A percentile compares a stretch with the other conserved stretches of the same genome.
Conservation (phyloP, 2,113 vertebrate species). For the Edolisoma coerulescens region DNA sequence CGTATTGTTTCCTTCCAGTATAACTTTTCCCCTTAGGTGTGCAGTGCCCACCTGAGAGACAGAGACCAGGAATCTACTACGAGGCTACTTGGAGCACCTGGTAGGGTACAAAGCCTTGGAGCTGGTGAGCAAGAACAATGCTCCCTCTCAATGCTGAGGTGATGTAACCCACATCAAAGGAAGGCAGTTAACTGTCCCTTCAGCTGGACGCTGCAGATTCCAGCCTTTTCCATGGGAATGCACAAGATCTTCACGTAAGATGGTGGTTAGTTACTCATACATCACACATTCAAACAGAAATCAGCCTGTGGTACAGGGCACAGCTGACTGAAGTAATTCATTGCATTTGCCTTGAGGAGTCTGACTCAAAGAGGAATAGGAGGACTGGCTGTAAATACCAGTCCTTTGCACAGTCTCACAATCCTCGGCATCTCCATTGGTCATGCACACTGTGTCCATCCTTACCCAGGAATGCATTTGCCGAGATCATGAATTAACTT, state of each 20-base stretch:
- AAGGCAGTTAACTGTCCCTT: not conserved
- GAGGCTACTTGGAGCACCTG: not conserved
- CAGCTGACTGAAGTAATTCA: not conserved
- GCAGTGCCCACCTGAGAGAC: not conserved
- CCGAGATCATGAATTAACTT: not conserved
- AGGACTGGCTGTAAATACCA: not conserved
- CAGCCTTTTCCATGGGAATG: not conserved
- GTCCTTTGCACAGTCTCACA: fast-evolving
- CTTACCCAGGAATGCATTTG: not conserved
- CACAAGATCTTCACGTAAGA: not conserved
- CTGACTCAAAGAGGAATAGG: not conserved
- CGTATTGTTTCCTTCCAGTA: not conserved
- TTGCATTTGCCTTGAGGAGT: not conserved
- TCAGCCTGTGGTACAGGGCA: not conserved
- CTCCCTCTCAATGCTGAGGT: not conserved
- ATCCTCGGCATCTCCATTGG: not conserved
- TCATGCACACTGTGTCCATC: not conserved
- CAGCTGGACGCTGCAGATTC: not conserved
- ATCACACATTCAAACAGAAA: not conserved
- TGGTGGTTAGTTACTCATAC: not conserved
- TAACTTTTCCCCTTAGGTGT: not conserved
- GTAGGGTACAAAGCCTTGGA: not conserved
- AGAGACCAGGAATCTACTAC: not conserved
- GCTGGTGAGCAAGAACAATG: not conserved
- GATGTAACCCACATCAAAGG: not conserved